Conservation (phyloP, 2,113 vertebrate species). For the Chionis minor region DNA sequence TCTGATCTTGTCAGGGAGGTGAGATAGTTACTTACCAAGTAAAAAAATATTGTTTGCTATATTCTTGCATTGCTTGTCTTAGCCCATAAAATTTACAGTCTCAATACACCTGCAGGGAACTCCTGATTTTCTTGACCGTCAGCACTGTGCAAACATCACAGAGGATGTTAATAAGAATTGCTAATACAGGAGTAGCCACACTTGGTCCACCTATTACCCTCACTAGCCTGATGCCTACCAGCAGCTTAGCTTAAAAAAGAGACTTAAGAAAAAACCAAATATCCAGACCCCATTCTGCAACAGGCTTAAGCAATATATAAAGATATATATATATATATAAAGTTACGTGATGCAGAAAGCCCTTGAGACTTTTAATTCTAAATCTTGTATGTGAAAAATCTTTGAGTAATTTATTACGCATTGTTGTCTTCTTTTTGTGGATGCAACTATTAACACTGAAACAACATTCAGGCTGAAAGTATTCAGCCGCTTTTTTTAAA, state of each 20-base stretch:
- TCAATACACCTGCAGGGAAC: neutral
- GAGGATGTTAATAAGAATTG: neutral
- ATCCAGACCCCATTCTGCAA: neutral
- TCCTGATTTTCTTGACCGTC: slow-evolving; percentile 9
- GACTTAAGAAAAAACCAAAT: neutral
- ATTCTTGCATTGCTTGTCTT: neutral
- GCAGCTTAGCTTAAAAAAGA: neutral
- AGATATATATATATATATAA: neutral
- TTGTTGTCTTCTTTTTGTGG: neutral
- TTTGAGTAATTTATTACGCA: neutral
- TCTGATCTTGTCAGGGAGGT: neutral
- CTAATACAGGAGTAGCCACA: neutral
- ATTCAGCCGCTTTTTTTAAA: neutral
- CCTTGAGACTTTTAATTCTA: neutral
- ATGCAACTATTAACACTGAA: neutral
- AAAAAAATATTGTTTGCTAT: neutral
- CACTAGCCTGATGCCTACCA: neutral
- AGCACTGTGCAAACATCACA: neutral
- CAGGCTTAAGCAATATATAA: neutral
- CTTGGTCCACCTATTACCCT: neutral
- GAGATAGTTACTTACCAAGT: neutral
- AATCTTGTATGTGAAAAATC: neutral
- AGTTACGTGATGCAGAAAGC: neutral
- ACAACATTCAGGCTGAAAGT: neutral
- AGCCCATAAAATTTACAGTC: neutral